Evolutionary conservation across 2,113 vertebrate genomes (phyloP), one percentile per base, ranked within the genome.

Genomic region (Calidris pugnax): DNA sequence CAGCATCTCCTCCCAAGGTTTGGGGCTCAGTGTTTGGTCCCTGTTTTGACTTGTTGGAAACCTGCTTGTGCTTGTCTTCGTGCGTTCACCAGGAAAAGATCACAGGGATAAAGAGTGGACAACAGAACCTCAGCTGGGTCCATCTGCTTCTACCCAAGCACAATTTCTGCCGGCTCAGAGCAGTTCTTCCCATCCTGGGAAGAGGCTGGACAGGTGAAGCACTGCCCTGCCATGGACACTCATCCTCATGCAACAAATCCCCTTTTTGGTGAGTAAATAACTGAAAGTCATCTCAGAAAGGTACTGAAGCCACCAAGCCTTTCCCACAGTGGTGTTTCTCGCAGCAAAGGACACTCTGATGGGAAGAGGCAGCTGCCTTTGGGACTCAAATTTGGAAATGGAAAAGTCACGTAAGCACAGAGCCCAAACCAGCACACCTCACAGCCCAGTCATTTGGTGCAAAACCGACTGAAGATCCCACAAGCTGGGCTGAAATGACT

Each of bases 11-110:
- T 72, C 35, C 47, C 41, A 24, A 16, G 13, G 55, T 6, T 22
- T 24, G n/a, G 12, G 39, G 30, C 7, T 37, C 14, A 2, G 47
- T 4, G 0, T 4, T 35, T 7, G 10, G n/a, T 14, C 7, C 17
- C 17, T 0, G 0, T 21, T 86, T 68, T 24, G 45, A 26, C 12
- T 10, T 9, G 5, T 0, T 76, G 53, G 57, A 32, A 63, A 24
- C 9, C 43, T 71, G 8, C 64, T 69, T 23, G 4, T 0, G 1
- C 11, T 35, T 16, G 4, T 12, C 56, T 51, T 53, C 37, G 21
- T 0, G 1, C 19, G 14, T 32, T 73, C 53, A 33, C 13, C 41
- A 10, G 35, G 37, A 47, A 39, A 39, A 67, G 20, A 12, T 9
- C n/a, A 18, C 26, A 35, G 35, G 33, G 69, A 57, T 7, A 35